These are phyloP conservation scores for Neolamprologus devosi DNA, from an alignment of 2,113 vertebrate genomes.

Conservation along the genomic window DNA sequence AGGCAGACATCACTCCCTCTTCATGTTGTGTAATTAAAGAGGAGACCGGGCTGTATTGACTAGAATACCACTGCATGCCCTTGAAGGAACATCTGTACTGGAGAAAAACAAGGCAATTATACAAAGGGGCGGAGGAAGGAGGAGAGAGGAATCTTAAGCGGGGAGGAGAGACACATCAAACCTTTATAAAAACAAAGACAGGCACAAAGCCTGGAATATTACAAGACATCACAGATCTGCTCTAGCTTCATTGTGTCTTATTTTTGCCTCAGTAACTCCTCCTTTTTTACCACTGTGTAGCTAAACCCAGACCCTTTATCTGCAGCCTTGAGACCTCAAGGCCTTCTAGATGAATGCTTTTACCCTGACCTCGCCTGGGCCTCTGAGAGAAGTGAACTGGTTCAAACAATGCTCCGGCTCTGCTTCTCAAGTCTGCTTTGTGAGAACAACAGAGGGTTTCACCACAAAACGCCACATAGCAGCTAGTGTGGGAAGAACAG, in stretches of 20 bases:
- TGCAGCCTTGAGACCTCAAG: conserved; percentile 51
- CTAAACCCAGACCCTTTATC: conserved; percentile 40
- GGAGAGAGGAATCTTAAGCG: conserved; percentile 44
- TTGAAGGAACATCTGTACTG: conserved; percentile 75
- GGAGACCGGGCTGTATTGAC: conserved; percentile 68
- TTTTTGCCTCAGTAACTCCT: conserved; percentile 10
- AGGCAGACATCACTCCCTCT: conserved; percentile 52
- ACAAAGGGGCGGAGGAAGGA: conserved; percentile 38
- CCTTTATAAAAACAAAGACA: conserved; percentile 6
- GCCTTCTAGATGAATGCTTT: conserved; percentile 47
- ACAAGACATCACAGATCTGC: neutral
- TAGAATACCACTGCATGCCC: conserved; percentile 71
- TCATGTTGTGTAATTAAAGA: conserved; percentile 75
- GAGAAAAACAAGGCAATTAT: conserved; percentile 79
- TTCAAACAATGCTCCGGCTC: conserved; percentile 34
- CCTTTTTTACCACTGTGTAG: neutral
- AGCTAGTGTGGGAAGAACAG: neutral
- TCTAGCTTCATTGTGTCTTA: neutral
- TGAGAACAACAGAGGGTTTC: conserved; percentile 14
- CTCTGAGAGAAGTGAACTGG: conserved; percentile 17
- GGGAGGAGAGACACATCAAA: conserved; percentile 30
- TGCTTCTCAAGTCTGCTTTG: conserved; percentile 3
- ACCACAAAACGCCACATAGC: neutral
- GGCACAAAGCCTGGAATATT: conserved; percentile 1
- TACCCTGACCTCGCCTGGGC: conserved; percentile 45